Evolutionary conservation across 1,140 invertebrate genomes (phyloP), one percentile per base, ranked within the genome.

Genomic region (Cherax quadricarinatus): DNA sequence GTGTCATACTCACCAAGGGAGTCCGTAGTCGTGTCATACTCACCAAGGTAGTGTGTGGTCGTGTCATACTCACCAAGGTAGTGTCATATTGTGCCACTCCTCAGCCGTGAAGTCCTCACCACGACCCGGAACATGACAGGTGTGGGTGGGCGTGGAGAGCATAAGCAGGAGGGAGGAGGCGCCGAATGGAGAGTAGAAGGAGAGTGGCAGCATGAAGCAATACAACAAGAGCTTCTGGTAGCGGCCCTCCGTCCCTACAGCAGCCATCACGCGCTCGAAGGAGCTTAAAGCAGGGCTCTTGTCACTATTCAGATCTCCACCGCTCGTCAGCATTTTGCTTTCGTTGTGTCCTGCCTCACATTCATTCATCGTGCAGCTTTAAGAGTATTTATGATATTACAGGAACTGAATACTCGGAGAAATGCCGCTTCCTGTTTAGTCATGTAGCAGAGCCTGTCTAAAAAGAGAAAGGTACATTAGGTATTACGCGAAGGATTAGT

Each of bases 91-190:
- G 78, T 95, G 95, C 96, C 96, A 96, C 89, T 96, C 92, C 5
- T 95, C 94, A 16, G 95, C 49, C 0, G 95, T 95, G 24, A 95
- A 95, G 94, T 96, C 96, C 2, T 93, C 84, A 4, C 62, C 10
- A 53, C 95, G 94, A 30, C 96, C 95, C 0, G 96, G 95, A n/a
- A 96, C 96, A 57, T 95, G 94, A 92, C 96, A 96, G 96, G 96
- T 96, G 89, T 96, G 96, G 79, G 96, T 95, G 1, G 96, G 96
- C 87, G 95, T 95, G n/a, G 95, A 95, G 48, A 96, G 94, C 3
- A 95, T 95, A 91, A 96, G 94, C 30, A 96, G 95, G 10, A 96
- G 90, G 14, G 90, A 79, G 7, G 79, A 81, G 21, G 84, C 80
- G 12, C 90, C 90, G 75, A 92, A 92, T 3, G 90, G 90, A n/a